phyloP scores from a whole-genome alignment of 2,113 vertebrate genomes.

The Pterophyllum scalare region DNA sequence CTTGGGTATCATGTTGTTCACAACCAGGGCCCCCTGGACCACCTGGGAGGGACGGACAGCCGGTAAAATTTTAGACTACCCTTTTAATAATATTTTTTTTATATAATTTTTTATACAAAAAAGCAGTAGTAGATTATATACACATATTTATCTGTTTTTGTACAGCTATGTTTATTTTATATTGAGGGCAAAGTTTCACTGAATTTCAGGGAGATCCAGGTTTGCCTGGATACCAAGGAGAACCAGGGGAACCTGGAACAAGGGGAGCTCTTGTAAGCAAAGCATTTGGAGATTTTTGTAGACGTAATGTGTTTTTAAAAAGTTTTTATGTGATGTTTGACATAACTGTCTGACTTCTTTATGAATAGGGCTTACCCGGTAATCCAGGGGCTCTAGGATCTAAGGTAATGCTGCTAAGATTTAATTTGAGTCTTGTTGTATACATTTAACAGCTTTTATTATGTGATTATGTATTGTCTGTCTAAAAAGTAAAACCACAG shows the following conservation, averaged over 20 bases:
- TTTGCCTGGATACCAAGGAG: conserved; percentile 33
- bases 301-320: no score
- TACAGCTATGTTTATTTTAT: not conserved
- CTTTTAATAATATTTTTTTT: not conserved
- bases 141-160: not conserved
- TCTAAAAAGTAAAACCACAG: not conserved
- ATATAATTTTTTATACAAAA: not conserved
- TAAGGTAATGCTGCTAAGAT: conserved; percentile 56
- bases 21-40: conserved; percentile 30
- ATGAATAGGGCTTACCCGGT: conserved; percentile 56
- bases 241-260: conserved; percentile 38
- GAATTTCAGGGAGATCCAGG: conserved; percentile 53
- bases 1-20: not conserved
- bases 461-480: not conserved
- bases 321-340: not conserved
- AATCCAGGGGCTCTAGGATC: conserved; percentile 42
- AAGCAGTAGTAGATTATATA: not conserved
- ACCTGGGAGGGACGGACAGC: conserved; percentile 41
- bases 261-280: conserved; percentile 44
- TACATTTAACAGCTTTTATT: not conserved
- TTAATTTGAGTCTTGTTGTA: not conserved
- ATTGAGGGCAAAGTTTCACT: not conserved
- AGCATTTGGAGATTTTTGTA: not conserved
- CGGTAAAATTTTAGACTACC: conserved; percentile 39
- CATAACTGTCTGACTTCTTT: not conserved